Evolutionary conservation across 2,797 vertebrate genomes (phyloP).

Genomic region (Cryptoblepharus egeriae): DNA sequence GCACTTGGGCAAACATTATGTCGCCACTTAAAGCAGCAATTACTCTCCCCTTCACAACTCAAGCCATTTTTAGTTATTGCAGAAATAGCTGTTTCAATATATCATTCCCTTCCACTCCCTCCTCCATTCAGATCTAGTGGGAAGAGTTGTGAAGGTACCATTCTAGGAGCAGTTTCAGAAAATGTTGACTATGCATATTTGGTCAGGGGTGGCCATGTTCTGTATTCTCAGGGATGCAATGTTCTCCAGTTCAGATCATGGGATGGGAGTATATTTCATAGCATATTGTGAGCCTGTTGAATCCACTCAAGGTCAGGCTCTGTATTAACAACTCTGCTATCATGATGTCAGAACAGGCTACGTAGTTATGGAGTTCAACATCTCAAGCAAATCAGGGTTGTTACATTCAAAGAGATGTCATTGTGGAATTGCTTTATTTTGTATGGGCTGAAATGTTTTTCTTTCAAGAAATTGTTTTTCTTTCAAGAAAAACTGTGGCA

Average conservation of each 20-base stretch:
- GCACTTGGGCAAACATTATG: constrained; percentile 37
- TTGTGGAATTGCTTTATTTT: background rate
- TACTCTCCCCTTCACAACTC: constrained; percentile 38
- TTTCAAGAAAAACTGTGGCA: background rate
- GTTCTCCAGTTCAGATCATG: background rate
- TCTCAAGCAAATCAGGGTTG: background rate
- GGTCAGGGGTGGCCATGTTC: background rate
- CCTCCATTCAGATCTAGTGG: background rate
- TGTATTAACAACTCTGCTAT: background rate
- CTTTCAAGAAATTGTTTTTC: background rate
- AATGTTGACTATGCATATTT: background rate
- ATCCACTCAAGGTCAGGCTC: background rate
- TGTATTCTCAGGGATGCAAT: background rate
- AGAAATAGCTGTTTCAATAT: constrained; percentile 13
- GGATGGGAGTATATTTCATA: background rate
- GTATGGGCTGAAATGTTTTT: background rate
- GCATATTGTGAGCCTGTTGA: background rate
- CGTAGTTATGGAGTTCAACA: background rate
- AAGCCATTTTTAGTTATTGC: constrained; percentile 40
- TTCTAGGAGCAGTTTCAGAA: background rate
- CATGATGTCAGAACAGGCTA: background rate
- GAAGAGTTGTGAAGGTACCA: background rate
- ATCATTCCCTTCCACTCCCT: background rate
- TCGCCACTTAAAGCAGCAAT: constrained; percentile 44
- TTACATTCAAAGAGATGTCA: background rate